These are phyloP conservation scores for Pteronotus mesoamericanus DNA, from an alignment of 2,797 vertebrate genomes.

Conservation along the genomic window DNA sequence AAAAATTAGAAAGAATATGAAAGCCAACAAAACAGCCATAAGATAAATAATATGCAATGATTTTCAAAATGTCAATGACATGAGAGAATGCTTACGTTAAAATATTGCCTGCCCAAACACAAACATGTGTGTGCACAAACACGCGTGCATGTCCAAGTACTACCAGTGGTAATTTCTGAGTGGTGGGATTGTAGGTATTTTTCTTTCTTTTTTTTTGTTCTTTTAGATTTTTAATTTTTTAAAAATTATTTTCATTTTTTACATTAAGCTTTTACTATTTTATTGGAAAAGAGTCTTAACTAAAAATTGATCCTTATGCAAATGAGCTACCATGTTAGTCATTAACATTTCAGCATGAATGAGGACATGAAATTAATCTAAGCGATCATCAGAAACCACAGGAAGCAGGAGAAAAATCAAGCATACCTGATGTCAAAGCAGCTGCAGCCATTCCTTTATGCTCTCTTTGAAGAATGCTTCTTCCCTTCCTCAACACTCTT, in stretches of 20 bases:
- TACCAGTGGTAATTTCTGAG: neutral
- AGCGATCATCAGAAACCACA: neutral
- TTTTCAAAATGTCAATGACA: neutral
- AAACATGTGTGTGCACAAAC: neutral
- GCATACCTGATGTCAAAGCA: neutral
- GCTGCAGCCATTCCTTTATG: neutral
- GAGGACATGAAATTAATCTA: neutral
- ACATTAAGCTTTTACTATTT: neutral
- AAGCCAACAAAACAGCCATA: neutral
- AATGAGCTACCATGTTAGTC: neutral
- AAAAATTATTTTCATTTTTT: neutral
- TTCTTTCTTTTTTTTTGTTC: neutral
- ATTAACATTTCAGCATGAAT: neutral
- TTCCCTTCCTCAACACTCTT: neutral
- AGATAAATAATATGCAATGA: neutral
- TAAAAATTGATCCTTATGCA: neutral
- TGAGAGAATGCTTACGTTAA: neutral
- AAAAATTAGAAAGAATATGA: neutral
- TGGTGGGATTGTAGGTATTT: neutral
- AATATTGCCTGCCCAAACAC: neutral
- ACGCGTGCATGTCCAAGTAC: neutral
- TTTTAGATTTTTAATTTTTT: neutral
- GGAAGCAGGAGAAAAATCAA: neutral
- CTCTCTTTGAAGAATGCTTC: neutral
- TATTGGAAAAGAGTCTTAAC: neutral